Evolutionary conservation across 2,888 invertebrate species (phyloP).

Genomic region (Leucoptera coffeella): DNA sequence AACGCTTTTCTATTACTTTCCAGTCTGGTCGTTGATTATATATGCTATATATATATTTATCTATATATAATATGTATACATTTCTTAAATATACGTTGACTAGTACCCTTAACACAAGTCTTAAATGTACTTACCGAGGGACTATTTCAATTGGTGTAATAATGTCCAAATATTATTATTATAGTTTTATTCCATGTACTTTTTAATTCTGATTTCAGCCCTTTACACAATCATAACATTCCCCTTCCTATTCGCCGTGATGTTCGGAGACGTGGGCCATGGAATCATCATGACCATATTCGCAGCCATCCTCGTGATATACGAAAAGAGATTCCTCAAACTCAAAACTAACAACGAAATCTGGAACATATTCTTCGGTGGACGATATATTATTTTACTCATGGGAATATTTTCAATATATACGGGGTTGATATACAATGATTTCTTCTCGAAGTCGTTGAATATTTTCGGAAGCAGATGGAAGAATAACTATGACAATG

Average conservation of each 20-base stretch:
- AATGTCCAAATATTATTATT: no score
- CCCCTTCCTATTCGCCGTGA: conserved; percentile 72
- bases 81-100: no score
- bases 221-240: conserved; percentile 68
- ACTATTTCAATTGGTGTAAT: no score
- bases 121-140: no score
- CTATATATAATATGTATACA: no score
- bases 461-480: conserved; percentile 66
- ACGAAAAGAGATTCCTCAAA: conserved; percentile 53
- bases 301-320: conserved; percentile 57
- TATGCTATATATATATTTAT: no score
- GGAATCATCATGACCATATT: conserved; percentile 62
- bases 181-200: no score
- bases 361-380: conserved; percentile 66
- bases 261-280: conserved; percentile 75
- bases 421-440: conserved; percentile 70
- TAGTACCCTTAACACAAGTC: no score
- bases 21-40: no score
- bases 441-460: conserved; percentile 63
- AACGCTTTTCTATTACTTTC: no score
- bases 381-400: conserved; percentile 65
- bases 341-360: conserved; percentile 56
- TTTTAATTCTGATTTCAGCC: conserved; percentile 55
- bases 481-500: conserved; percentile 31
- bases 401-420: conserved; percentile 73